phyloP scores from a whole-genome alignment of 2,797 vertebrate species.

The Muraenolepis orangiensis region DNA sequence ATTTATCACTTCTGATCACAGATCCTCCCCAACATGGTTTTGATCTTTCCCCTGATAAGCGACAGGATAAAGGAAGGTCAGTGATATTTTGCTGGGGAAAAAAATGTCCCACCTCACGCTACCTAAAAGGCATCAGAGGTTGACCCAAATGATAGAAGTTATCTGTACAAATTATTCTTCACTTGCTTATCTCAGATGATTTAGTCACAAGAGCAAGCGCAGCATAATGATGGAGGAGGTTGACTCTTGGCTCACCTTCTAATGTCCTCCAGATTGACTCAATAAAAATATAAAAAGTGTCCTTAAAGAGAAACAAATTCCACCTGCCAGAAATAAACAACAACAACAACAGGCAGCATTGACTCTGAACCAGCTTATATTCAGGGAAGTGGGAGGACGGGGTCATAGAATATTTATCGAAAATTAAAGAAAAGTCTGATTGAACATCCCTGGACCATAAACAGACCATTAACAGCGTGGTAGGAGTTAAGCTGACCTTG shows the following conservation, averaged over 20 bases:
- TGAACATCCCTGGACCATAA: not conserved
- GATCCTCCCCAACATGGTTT: constrained; percentile 49
- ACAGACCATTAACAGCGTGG: not conserved
- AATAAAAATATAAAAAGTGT: constrained; percentile 65
- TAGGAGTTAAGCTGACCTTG: not conserved
- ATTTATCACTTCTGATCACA: constrained; percentile 27
- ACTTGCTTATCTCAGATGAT: constrained; percentile 65
- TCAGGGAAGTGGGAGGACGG: not conserved
- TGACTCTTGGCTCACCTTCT: constrained; percentile 62
- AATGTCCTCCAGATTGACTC: constrained; percentile 57
- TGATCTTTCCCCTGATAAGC: constrained; percentile 56
- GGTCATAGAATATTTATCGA: not conserved
- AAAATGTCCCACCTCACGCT: constrained; percentile 43
- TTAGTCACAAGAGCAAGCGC: constrained; percentile 43
- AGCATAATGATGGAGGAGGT: constrained; percentile 64
- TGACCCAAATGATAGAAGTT: constrained; percentile 65
- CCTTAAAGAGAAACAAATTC: constrained; percentile 40
- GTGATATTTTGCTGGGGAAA: constrained; percentile 52
- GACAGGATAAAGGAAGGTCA: constrained; percentile 52
- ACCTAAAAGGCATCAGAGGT: constrained; percentile 50
- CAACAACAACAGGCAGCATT: not conserved
- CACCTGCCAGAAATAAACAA: not conserved
- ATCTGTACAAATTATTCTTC: constrained; percentile 68
- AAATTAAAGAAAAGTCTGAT: not conserved
- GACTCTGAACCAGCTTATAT: not conserved